phyloP scores from a whole-genome alignment of 2,888 invertebrate genomes.

The Atethmia centrago region DNA sequence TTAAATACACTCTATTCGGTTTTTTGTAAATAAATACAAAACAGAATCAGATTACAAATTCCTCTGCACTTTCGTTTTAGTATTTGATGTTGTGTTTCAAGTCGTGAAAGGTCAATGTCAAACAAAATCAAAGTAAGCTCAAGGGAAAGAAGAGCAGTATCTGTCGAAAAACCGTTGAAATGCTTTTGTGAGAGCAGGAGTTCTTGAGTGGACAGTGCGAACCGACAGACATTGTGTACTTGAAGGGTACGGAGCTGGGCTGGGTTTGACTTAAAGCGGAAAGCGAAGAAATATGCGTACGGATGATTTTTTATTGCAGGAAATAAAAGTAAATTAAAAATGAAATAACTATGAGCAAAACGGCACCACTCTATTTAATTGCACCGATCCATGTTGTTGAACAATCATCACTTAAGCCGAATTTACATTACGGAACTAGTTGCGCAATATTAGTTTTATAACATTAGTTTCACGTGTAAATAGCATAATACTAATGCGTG shows the following conservation, averaged over 20 bases:
- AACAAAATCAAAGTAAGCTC: conserved; percentile 21
- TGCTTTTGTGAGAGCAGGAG: conserved; percentile 10
- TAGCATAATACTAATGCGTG: too few relatives aligned
- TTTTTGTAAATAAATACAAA: background rate
- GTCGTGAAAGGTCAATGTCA: conserved; percentile 10
- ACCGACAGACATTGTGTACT: conserved; percentile 17
- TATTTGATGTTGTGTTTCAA: conserved; percentile 14
- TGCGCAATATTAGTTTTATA: too few relatives aligned
- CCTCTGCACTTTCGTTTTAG: background rate
- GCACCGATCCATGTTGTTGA: background rate
- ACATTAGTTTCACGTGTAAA: too few relatives aligned
- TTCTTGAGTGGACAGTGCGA: conserved; percentile 26
- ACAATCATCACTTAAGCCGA: background rate
- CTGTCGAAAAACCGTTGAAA: conserved; percentile 3
- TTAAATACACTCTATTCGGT: conserved; percentile 16
- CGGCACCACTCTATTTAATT: background rate
- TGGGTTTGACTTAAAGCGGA: conserved; percentile 8
- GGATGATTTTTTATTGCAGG: background rate
- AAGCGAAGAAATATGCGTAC: background rate
- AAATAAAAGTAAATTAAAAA: background rate
- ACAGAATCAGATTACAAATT: background rate
- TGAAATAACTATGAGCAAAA: background rate
- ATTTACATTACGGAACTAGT: too few relatives aligned
- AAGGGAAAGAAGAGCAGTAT: conserved; percentile 18
- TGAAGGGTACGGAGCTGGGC: background rate